Percentiles rank a stretch among this genome's conserved stretches.
These are phyloP conservation scores for Petrocephalus schoutedeni DNA, from an alignment of 2,797 vertebrate genomes.

Conservation along the genomic window DNA sequence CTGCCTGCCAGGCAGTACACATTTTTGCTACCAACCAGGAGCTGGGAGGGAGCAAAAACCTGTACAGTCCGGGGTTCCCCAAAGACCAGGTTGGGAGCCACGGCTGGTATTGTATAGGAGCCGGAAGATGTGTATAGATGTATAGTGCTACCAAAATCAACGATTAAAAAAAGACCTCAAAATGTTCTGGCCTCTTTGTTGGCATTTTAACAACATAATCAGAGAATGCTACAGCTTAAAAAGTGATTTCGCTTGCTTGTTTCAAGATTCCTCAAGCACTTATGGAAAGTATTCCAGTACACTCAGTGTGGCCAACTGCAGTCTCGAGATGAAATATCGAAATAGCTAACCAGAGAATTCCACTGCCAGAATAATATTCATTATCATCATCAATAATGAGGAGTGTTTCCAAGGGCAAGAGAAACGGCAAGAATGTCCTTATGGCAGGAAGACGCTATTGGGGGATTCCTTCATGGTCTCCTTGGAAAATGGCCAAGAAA, in stretches of 20 bases:
- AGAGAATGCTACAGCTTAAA: background rate
- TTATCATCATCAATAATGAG: background rate
- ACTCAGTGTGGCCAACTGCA: background rate
- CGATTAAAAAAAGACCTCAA: background rate
- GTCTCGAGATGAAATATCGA: background rate
- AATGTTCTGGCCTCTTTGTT: background rate
- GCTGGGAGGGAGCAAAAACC: background rate
- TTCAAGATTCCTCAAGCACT: background rate
- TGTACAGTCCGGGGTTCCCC: background rate
- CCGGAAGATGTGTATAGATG: background rate
- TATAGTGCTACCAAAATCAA: background rate
- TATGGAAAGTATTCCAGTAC: background rate
- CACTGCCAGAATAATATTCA: background rate
- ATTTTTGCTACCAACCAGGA: background rate
- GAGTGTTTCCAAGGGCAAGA: background rate
- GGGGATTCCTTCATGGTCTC: background rate
- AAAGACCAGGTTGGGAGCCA: background rate
- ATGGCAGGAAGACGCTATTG: background rate
- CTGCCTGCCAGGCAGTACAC: background rate
- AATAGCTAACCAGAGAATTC: background rate
- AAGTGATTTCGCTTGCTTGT: background rate
- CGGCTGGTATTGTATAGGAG: background rate
- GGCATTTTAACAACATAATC: background rate
- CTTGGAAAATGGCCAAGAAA: background rate
- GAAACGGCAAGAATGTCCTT: background rate